These are phyloP conservation scores for Vipera ursinii DNA, from an alignment of 2,797 vertebrate species.

Conservation along the genomic window DNA sequence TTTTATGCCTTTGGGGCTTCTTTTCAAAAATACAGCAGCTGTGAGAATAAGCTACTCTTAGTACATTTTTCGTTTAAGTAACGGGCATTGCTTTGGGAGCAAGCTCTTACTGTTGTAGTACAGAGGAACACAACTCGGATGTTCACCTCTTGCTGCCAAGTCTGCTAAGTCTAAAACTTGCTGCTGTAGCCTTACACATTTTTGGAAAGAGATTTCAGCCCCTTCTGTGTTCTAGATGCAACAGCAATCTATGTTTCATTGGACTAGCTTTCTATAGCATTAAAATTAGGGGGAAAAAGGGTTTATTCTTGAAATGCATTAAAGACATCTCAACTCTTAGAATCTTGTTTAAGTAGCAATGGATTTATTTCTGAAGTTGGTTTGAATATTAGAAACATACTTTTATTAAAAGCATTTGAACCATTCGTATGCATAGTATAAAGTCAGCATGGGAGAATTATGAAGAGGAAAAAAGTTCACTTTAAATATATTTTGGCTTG, in stretches of 20 bases:
- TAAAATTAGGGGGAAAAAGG: background rate
- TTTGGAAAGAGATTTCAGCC: background rate
- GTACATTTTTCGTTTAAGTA: background rate
- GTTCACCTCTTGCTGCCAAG: background rate
- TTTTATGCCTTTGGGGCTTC: background rate
- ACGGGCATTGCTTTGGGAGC: background rate
- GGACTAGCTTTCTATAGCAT: background rate
- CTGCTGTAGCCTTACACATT: background rate
- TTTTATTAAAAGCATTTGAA: slow-evolving; percentile 7
- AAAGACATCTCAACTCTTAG: background rate
- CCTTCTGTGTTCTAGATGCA: background rate
- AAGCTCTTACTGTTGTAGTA: background rate
- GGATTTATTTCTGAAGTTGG: background rate
- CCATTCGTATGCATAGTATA: slow-evolving; percentile 5
- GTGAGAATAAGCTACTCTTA: background rate
- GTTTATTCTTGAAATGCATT: background rate
- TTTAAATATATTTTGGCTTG: slow-evolving; percentile 24
- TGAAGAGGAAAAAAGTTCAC: background rate
- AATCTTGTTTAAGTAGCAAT: background rate
- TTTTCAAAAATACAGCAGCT: background rate
- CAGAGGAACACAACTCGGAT: background rate
- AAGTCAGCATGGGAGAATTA: slow-evolving; percentile 10
- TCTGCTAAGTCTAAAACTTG: background rate
- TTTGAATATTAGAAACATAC: slow-evolving; percentile 18
- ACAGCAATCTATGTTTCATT: background rate